These are phyloP conservation scores for Montipora cactus DNA, from an alignment of 64 coral and sea anemone species.

Conservation along the genomic window DNA sequence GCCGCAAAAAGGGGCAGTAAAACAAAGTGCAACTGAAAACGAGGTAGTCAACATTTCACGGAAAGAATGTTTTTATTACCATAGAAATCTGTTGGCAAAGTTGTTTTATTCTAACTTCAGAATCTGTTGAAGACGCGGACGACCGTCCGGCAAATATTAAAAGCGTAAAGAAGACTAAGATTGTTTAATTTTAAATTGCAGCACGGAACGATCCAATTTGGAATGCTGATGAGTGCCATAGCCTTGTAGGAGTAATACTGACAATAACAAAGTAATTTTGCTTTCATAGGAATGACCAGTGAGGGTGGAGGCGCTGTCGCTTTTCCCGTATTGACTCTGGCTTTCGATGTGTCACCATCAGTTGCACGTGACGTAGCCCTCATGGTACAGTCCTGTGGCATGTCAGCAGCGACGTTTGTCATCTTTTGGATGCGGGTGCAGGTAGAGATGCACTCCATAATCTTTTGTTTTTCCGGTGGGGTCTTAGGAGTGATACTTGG, in stretches of 20 bases:
- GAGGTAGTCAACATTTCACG: too few species aligned
- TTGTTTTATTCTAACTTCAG: too few species aligned
- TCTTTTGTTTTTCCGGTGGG: constrained; percentile 77
- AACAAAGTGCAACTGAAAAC: too few species aligned
- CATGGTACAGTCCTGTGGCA: constrained; percentile 82
- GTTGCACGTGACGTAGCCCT: constrained; percentile 80
- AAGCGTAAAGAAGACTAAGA: too few species aligned
- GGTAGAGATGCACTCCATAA: constrained; percentile 62
- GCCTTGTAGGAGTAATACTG: background rate
- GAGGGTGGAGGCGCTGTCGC: constrained; percentile 81
- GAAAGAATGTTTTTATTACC: too few species aligned
- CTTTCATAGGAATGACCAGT: constrained; percentile 78
- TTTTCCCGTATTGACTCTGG: constrained; percentile 78
- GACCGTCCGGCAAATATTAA: too few species aligned
- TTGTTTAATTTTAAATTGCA: too few species aligned
- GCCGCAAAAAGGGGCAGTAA: too few species aligned
- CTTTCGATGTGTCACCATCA: constrained; percentile 54
- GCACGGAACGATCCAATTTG: too few species aligned
- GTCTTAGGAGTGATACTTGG: constrained; percentile 68
- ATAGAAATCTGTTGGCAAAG: too few species aligned
- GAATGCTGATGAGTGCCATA: too few species aligned
- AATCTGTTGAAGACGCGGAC: too few species aligned
- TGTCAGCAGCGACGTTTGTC: constrained; percentile 75
- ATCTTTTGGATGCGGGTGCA: constrained; percentile 85
- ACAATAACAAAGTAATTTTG: background rate